Conservation (phyloP, 2,888 invertebrate genomes). For the Nysson spinosus region DNA sequence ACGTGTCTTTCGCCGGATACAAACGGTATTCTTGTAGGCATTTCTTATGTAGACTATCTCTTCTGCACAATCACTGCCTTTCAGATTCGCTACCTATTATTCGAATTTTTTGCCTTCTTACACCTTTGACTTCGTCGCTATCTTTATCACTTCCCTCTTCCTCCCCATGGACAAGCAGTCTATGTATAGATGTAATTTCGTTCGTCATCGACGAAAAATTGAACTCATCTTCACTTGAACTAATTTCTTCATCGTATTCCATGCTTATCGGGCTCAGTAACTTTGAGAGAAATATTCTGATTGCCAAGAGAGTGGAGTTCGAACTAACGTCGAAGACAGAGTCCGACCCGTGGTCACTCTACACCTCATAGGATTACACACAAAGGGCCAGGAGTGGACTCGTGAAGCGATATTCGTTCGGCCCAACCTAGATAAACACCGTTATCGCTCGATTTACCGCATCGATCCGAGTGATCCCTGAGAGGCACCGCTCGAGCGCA, state of each 20-base stretch:
- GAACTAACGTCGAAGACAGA: conserved; percentile 12
- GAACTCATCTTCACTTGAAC: conserved; percentile 10
- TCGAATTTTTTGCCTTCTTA: conserved; percentile 3
- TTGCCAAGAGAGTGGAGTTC: conserved; percentile 5
- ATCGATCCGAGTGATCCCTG: no score
- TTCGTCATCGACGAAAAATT: conserved; percentile 3
- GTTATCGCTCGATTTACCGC: no score
- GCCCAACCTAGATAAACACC: no score
- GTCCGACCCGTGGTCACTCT: conserved; percentile 7
- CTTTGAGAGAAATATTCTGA: conserved; percentile 10
- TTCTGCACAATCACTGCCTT: no score
- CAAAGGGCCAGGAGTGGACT: no score
- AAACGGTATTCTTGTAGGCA: no score
- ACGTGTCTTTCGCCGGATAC: no score
- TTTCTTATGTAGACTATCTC: no score
- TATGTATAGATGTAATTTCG: conserved; percentile 13
- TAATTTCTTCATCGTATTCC: conserved; percentile 10
- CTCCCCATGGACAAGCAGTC: conserved; percentile 7
- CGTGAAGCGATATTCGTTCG: no score
- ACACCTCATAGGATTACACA: no score
- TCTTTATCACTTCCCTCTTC: conserved; percentile 14
- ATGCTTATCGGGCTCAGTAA: conserved; percentile 16
- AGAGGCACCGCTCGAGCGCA: no score
- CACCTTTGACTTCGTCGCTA: conserved; percentile 8
- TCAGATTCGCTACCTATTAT: conserved; percentile 1